Base-by-base conservation (phyloP, 2,797 vertebrate genomes). In the Craterocephalus amniculus region DNA sequence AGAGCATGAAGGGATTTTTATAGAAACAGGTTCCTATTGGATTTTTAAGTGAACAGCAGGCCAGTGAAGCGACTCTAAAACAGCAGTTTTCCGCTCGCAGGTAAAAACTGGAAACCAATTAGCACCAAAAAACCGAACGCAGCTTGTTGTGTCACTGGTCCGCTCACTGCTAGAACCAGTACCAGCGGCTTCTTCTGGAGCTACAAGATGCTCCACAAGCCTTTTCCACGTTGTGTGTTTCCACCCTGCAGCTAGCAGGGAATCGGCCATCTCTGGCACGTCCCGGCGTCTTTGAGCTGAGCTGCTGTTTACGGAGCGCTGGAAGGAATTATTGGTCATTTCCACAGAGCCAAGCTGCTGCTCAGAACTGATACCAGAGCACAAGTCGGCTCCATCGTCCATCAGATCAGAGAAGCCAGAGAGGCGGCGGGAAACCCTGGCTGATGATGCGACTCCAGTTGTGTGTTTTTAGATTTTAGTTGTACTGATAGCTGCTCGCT, bases 281-380 rank as follows among this genome's bases (percentile, higher is more conserved):
- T 45, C 31, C 34, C 35, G 7, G 45, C 6, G 24, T 62, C 58
- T 51, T 67, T 62, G 58, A 22, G 57, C 64, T 67, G 20, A 49
- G 58, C 69, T 48, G 24, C 54, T 58, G 54, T 52, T 13, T 68
- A 9, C 26, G 40, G 35, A 40, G 29, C 26, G 29, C 32, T 58
- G 10, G 43, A 52, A 57, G 54, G 35, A 7, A 5, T 27, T 24
- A 71, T 27, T 35, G 10, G 22, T 49, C 61, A n/a, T 32, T 68
- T 63, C 35, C 49, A 38, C 6, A 0, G 24, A 31, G 59, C 51
- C 59, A 62, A 8, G 63, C 48, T 59, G 62, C 57, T 67, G 31
- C 62, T 62, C 31, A 31, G 10, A 54, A 48, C 27, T 63, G 59
- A 63, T 56, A 36, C 5, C 31, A 45, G 52, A 57, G 16, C 24